phyloP scores from a whole-genome alignment of 2,113 vertebrate species.

The Aegotheles bennettii region DNA sequence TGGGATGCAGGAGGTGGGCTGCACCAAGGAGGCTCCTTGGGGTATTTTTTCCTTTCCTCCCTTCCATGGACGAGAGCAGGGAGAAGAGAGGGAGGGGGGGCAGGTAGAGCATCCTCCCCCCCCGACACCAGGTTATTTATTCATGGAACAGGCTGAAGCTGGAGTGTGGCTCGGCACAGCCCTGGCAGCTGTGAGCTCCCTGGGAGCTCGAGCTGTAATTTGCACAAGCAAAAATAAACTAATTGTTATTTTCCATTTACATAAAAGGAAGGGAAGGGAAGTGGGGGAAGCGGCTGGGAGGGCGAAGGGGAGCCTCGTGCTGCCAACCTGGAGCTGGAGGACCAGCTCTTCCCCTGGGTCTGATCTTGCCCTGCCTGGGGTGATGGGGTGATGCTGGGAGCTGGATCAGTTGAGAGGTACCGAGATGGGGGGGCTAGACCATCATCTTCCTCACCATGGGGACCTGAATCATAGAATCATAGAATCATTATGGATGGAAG shows the following conservation, averaged over 20 bases:
- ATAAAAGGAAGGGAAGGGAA: background rate
- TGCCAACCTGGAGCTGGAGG: background rate
- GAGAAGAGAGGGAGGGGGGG: too few species aligned
- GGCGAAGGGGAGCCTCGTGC: background rate
- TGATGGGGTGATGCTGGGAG: background rate
- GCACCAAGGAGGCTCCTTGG: background rate
- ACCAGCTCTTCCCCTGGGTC: background rate
- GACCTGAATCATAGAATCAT: too few species aligned
- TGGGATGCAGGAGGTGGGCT: background rate
- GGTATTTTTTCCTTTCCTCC: background rate
- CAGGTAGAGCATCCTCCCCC: background rate
- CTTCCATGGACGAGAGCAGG: background rate
- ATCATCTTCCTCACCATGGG: background rate
- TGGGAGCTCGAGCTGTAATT: constrained; percentile 18
- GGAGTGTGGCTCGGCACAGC: background rate
- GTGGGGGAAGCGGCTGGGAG: background rate
- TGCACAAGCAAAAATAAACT: constrained; percentile 54
- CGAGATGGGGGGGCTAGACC: background rate
- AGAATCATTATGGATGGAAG: too few species aligned
- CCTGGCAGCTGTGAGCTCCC: constrained; percentile 47
- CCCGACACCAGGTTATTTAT: constrained; percentile 25
- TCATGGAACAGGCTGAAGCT: background rate
- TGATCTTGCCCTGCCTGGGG: background rate
- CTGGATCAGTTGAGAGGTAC: background rate
- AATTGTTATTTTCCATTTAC: constrained; percentile 50